Conservation (phyloP, 2,113 vertebrate species). For the Cyanistes caeruleus region DNA sequence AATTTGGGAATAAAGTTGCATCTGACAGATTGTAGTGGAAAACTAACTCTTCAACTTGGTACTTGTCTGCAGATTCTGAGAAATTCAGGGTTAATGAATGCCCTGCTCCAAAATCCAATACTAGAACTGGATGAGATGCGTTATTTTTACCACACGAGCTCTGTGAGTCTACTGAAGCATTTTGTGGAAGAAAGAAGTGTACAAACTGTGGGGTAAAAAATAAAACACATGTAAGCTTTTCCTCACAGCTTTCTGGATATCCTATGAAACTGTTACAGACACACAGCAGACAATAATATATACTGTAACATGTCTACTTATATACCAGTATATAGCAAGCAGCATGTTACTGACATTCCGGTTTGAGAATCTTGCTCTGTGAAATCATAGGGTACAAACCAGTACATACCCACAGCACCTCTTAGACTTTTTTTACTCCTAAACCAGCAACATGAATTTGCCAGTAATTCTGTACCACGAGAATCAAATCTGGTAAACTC, state of each 20-base stretch:
- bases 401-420: not conserved
- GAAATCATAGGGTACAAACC: not conserved
- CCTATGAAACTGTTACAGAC: not conserved
- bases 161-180: slow-evolving; percentile 59
- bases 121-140: slow-evolving; percentile 57
- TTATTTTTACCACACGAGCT: slow-evolving; percentile 80
- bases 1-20: slow-evolving; percentile 74
- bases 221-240: not conserved
- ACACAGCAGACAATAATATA: not conserved
- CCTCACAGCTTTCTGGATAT: not conserved
- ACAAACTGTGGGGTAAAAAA: slow-evolving; percentile 65
- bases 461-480: not conserved
- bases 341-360: not conserved
- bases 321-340: not conserved
- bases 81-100: slow-evolving; percentile 81
- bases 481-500: not conserved
- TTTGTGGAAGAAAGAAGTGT: slow-evolving; percentile 72
- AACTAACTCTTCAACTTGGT: slow-evolving; percentile 75
- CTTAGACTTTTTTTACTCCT: not conserved
- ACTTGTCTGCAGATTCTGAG: slow-evolving; percentile 67
- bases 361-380: not conserved
- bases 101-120: slow-evolving; percentile 77
- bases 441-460: not conserved
- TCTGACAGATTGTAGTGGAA: slow-evolving; percentile 88
- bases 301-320: not conserved